phyloP scores from a whole-genome alignment of 2,797 vertebrate genomes.

The Typhlichthys eigenmanni region DNA sequence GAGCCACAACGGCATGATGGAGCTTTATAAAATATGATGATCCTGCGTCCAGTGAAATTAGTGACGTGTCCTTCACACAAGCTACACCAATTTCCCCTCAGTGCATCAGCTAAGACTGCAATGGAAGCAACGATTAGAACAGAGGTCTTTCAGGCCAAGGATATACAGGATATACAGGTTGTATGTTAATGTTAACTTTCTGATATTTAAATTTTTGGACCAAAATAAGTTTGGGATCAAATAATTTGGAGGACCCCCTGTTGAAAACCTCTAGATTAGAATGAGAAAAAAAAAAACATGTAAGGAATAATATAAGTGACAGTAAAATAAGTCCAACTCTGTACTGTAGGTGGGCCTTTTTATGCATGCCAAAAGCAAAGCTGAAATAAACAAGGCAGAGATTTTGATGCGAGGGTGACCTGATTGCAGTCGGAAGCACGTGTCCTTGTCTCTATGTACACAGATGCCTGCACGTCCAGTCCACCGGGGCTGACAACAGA shows the following conservation, averaged over 20 bases:
- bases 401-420: slow-evolving; percentile 39
- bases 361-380: neutral
- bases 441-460: slow-evolving; percentile 50
- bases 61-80: slow-evolving; percentile 22
- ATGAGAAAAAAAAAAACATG: neutral
- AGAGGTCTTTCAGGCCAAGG: neutral
- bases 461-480: slow-evolving; percentile 21
- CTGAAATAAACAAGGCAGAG: slow-evolving; percentile 39
- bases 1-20: slow-evolving; percentile 39
- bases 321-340: slow-evolving; percentile 1
- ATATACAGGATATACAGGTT: no score
- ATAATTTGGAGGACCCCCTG: no score
- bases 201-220: no score
- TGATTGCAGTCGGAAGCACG: slow-evolving; percentile 54
- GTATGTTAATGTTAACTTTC: no score
- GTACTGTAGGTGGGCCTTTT: neutral
- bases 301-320: slow-evolving; percentile 5
- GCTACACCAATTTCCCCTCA: slow-evolving; percentile 10
- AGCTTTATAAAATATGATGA: slow-evolving; percentile 58
- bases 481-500: slow-evolving; percentile 40
- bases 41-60: slow-evolving; percentile 22
- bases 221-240: no score
- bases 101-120: slow-evolving; percentile 16
- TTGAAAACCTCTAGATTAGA: no score
- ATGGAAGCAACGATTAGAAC: slow-evolving; percentile 18